phyloP scores from a whole-genome alignment of 2,797 vertebrate species.

The Anguilla marmorata region DNA sequence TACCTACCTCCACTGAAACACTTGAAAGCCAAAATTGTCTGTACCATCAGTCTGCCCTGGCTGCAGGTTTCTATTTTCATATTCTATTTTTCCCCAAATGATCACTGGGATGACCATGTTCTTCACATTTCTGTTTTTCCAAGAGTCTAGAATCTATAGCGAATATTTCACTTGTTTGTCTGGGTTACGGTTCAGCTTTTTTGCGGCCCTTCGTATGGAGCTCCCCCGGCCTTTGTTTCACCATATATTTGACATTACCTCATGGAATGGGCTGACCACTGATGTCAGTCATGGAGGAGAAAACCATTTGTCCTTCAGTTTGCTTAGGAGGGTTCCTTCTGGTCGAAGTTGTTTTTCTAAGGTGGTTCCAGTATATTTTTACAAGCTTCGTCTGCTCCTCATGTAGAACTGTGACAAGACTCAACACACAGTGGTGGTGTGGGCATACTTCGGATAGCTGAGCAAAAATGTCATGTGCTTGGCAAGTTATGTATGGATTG shows the following conservation, averaged over 20 bases:
- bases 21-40: background rate
- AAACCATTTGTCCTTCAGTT: conserved; percentile 33
- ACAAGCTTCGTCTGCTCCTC: conserved; percentile 42
- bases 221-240: conserved; percentile 22
- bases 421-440: conserved; percentile 47
- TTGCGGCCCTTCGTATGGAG: background rate
- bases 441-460: conserved; percentile 48
- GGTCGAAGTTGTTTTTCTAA: conserved; percentile 46
- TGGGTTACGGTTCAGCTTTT: conserved; percentile 9
- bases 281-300: conserved; percentile 30
- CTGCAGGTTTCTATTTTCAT: background rate
- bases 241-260: conserved; percentile 35
- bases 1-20: background rate
- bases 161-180: conserved; percentile 18
- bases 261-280: conserved; percentile 29
- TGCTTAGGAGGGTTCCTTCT: conserved; percentile 34
- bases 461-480: conserved; percentile 49
- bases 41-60: background rate
- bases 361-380: conserved; percentile 45
- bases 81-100: conserved; percentile 9
- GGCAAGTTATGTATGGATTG: conserved; percentile 43
- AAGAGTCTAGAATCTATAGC: conserved; percentile 28
- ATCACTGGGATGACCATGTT: background rate
- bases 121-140: conserved; percentile 18
- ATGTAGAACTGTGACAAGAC: conserved; percentile 47